A percentile compares a stretch with the other conserved stretches of the same genome.
phyloP scores from a whole-genome alignment of 2,797 vertebrate species.

The Lycodopsis pacificus region DNA sequence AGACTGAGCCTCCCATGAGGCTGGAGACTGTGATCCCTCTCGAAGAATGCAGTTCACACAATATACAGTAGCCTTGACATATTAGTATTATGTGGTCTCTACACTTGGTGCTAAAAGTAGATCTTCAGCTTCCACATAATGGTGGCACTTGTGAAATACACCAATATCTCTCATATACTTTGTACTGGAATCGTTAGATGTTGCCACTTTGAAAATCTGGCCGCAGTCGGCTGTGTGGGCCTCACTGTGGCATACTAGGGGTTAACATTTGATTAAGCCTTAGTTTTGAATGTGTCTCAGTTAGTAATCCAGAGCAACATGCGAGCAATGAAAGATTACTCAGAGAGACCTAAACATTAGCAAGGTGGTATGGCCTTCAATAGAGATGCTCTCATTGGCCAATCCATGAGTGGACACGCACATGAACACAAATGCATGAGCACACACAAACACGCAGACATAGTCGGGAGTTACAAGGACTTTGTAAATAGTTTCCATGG shows the following conservation, averaged over 20 bases:
- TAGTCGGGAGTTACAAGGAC: slow-evolving; percentile 54
- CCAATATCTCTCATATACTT: background rate
- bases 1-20: slow-evolving; percentile 47
- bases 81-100: slow-evolving; percentile 31
- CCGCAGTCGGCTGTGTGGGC: background rate
- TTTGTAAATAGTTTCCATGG: slow-evolving; percentile 80
- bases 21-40: slow-evolving; percentile 44
- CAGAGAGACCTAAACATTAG: slow-evolving; percentile 5
- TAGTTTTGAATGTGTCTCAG: slow-evolving; percentile 16
- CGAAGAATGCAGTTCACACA: slow-evolving; percentile 53
- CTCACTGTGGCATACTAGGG: background rate
- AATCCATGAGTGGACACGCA: slow-evolving; percentile 5
- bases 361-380: slow-evolving; percentile 30
- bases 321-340: slow-evolving; percentile 25
- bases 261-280: slow-evolving; percentile 41
- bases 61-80: slow-evolving; percentile 47
- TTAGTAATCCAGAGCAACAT: slow-evolving; percentile 22
- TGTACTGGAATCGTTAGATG: background rate
- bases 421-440: slow-evolving; percentile 14
- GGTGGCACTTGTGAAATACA: background rate
- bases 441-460: slow-evolving; percentile 33
- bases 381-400: slow-evolving; percentile 14
- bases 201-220: slow-evolving; percentile 11
- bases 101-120: slow-evolving; percentile 18
- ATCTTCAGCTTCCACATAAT: slow-evolving; percentile 2